Conservation (phyloP, 2,113 vertebrate species). For the Phyllostomus hastatus region DNA sequence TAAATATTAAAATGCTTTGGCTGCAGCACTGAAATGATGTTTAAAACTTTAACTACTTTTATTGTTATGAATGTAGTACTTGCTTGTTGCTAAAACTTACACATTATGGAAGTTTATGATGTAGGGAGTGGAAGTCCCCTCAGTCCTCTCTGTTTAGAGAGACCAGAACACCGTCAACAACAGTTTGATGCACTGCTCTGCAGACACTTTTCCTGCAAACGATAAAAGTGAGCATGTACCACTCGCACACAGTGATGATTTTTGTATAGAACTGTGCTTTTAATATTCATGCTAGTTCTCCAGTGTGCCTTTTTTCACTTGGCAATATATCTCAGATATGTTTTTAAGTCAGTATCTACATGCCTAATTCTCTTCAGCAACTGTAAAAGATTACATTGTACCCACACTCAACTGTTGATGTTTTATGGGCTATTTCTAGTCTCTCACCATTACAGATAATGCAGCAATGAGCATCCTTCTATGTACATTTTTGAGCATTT, state of each 20-base stretch:
- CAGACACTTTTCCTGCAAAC: background rate
- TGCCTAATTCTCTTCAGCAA: background rate
- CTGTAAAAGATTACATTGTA: background rate
- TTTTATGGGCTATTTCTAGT: background rate
- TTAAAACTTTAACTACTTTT: conserved; percentile 26
- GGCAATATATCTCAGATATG: background rate
- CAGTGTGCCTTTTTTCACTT: background rate
- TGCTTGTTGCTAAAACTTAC: background rate
- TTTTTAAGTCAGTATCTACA: background rate
- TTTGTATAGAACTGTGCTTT: background rate
- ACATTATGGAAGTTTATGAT: background rate
- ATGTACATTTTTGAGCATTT: background rate
- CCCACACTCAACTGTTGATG: background rate
- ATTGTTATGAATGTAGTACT: background rate
- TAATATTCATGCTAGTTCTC: background rate
- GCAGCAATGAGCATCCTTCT: background rate
- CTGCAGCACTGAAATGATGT: conserved; percentile 14
- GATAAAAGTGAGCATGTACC: background rate
- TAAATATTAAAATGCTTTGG: conserved; percentile 13
- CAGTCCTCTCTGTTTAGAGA: background rate
- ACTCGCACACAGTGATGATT: background rate
- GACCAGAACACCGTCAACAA: background rate
- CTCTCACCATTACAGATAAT: background rate
- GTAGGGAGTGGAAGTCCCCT: background rate
- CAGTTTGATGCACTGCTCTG: background rate